Base-by-base conservation (phyloP, 2,888 invertebrate genomes). In the Cybosia mesomella region DNA sequence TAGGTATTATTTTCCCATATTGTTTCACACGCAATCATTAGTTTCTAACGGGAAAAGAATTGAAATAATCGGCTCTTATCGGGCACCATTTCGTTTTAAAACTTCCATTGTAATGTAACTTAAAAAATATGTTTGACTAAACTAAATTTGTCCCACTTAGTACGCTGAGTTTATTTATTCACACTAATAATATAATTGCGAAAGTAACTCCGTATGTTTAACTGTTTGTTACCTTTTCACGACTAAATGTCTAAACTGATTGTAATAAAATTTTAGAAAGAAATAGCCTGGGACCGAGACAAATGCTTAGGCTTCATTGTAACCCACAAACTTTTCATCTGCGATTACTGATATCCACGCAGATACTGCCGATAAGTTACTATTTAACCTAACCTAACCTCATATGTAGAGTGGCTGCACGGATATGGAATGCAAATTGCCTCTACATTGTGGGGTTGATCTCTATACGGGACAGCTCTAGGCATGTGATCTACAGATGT, bases 11-110 rank as follows among this genome's bases (percentile, higher is more conserved):
- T 59, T 59, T 24, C 18, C 36, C 18, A 39, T 59, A 39, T 24
- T 59, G 5, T 39, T 18, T 39, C 39, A 8, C 15, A 22, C 22
- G 18, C 24, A 39, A 39, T 39, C 15, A 59, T 21, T 36, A 2
- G 58, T 36, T 34, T 58, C 34, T 36, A 59, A 59, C 59, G 59
- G 59, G 59, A 59, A 59, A 58, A 59, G 18, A 24, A 5, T 22
- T 39, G 5, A 59, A 22, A 15, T 39, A 59, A 10, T 59, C 22
- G 22, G 10, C 22, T 59, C 18, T 59, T 59, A 59, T 59, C 59
- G 18, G 22, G 1, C 24, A 18, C 24, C 36, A 59, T 39, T 59
- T 59, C 24, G 24, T 24, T 59, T 39, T 24, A 22, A 28, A 39
- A 39, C 10, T 59, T 15, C 13, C 15, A 59, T 15, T 39, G 39